Base-by-base conservation (phyloP, 1,140 invertebrate genomes). In the Luehdorfia chinensis region DNA sequence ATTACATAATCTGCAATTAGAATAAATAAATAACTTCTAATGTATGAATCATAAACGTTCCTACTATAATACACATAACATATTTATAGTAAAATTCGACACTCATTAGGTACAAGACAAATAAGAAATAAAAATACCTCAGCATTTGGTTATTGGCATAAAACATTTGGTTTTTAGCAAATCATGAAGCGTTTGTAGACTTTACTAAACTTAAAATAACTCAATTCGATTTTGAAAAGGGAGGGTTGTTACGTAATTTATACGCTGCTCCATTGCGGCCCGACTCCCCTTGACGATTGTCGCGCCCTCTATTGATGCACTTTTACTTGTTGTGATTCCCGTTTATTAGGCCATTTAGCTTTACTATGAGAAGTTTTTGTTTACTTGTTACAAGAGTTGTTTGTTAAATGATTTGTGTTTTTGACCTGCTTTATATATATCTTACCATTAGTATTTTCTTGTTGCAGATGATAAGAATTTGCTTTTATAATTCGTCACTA, bases 261-360 rank as follows among this genome's bases (percentile, higher is more conserved):
- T 78, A 58, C 50, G 65, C 50, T 66, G n/a, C n/a, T n/a, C n/a
- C n/a, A n/a, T n/a, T n/a, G n/a, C n/a, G 65, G 51, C 59, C 67
- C 52, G 34, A 31, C 5, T 45, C 63, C 60, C 66, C 66, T 51
- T 57, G 27, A 9, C 33, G 33, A 36, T 11, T 47, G 21, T 30
- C 28, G 50, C 45, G 47, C 59, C 62, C 70, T 70, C 73, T 75
- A 70, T 78, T 74, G 74, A 75, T 80, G 76, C 63, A 53, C 78
- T 80, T 83, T 83, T 62, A 77, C 69, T 78, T 67, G 70, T 75
- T 70, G 57, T 79, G 72, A 80, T 78, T 78, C 60, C 61, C 61
- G 68, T 75, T 83, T 79, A 76, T 83, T 74, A 64, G 50, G 48
- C 68, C 70, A 68, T 78, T 81, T 75, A 72, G 62, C 56, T 59